phyloP scores from a whole-genome alignment of 2,888 invertebrate genomes.

The Antitype chi region DNA sequence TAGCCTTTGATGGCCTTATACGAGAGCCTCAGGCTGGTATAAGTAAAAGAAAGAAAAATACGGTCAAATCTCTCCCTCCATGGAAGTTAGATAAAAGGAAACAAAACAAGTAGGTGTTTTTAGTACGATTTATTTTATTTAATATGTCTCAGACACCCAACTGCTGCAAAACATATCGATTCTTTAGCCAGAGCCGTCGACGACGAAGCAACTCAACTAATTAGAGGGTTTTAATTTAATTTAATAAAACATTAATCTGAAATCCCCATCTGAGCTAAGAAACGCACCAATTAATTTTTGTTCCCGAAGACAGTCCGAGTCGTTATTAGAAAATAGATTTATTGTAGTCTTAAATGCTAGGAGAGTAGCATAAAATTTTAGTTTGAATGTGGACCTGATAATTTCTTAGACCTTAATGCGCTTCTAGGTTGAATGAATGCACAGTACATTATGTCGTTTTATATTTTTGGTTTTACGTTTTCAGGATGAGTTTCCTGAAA shows the following conservation, averaged over 20 bases:
- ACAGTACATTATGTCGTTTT: neutral
- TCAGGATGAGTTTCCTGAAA: conserved; percentile 83
- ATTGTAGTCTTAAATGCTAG: neutral
- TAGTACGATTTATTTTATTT: conserved; percentile 18
- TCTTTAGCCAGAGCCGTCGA: conserved; percentile 6
- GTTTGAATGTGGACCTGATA: neutral
- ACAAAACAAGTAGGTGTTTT: neutral
- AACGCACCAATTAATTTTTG: conserved; percentile 19
- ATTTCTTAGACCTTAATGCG: neutral
- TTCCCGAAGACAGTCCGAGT: conserved; percentile 2
- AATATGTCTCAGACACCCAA: conserved; percentile 14
- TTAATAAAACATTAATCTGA: conserved; percentile 28
- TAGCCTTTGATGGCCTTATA: neutral
- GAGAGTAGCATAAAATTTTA: neutral
- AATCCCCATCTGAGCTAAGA: conserved; percentile 6
- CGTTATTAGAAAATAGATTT: conserved; percentile 3
- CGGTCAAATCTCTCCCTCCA: neutral
- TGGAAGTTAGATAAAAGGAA: neutral
- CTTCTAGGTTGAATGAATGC: neutral
- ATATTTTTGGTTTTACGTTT: conserved; percentile 65
- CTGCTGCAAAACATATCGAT: conserved; percentile 19
- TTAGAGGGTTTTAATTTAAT: conserved; percentile 16
- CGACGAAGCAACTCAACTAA: conserved; percentile 22
- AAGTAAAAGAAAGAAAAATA: neutral
- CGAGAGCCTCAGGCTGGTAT: neutral